A percentile compares a stretch with the other conserved stretches of the same genome.
phyloP scores from a whole-genome alignment of 1,140 invertebrate genomes.

The Odontomachus brunneus region DNA sequence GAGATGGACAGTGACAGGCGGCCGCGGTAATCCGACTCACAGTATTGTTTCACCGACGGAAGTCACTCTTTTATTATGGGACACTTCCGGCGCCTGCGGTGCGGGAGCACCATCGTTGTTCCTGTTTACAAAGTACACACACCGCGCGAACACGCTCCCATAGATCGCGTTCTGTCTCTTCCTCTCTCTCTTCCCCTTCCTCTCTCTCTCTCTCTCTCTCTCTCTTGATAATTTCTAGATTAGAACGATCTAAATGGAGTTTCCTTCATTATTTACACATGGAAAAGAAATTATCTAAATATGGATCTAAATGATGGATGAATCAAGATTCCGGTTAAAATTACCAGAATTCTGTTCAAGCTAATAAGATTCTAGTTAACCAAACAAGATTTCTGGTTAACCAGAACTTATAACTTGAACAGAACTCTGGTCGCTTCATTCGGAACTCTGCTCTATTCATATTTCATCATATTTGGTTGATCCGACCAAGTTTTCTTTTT shows the following conservation, averaged over 20 bases:
- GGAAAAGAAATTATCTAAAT: too few relatives aligned
- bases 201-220: conserved; percentile 6
- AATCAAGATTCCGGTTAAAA: too few relatives aligned
- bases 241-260: neutral
- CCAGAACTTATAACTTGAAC: too few relatives aligned
- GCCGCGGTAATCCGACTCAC: conserved; percentile 66
- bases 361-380: too few relatives aligned
- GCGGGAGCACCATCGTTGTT: conserved; percentile 50
- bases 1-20: conserved; percentile 31
- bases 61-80: conserved; percentile 80
- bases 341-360: too few relatives aligned
- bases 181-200: neutral
- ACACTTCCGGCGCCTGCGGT: conserved; percentile 76
- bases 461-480: too few relatives aligned
- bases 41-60: conserved; percentile 80
- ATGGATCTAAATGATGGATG: too few relatives aligned
- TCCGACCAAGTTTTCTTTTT: too few relatives aligned
- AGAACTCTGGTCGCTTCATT: too few relatives aligned
- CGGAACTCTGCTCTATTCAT: too few relatives aligned
- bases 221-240: neutral
- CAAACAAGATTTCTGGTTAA: too few relatives aligned
- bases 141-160: conserved; percentile 51
- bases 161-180: neutral
- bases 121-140: conserved; percentile 69
- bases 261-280: neutral